Evolutionary conservation across 2,888 invertebrate genomes (phyloP).

Genomic region (Meghimatium bilineatum): DNA sequence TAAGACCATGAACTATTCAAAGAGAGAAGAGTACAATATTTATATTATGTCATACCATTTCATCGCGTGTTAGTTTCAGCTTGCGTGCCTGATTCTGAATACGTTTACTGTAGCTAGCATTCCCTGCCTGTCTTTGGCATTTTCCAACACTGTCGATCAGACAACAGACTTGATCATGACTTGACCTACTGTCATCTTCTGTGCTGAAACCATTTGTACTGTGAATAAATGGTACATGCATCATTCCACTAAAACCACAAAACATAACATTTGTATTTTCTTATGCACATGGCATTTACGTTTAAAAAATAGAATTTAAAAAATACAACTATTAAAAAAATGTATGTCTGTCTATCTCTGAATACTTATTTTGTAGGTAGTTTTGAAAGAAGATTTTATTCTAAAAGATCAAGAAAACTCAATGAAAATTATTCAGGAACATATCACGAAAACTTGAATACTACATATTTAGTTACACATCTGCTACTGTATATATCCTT

Average conservation of each 20-base stretch:
- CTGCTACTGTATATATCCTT: too few relatives aligned
- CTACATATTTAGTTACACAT: too few relatives aligned
- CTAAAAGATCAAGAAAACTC: too few relatives aligned
- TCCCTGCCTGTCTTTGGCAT: conserved; percentile 91
- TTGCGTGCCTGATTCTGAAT: conserved; percentile 95
- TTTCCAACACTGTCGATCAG: conserved; percentile 88
- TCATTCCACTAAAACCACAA: not conserved
- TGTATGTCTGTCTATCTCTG: not conserved
- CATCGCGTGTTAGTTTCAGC: conserved; percentile 91
- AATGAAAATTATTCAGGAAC: too few relatives aligned
- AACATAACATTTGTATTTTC: not conserved
- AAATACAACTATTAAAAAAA: not conserved
- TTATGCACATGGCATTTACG: not conserved
- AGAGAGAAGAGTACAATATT: not conserved
- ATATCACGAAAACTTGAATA: too few relatives aligned
- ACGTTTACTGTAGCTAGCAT: conserved; percentile 96
- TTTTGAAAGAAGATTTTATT: too few relatives aligned
- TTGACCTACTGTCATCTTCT: conserved; percentile 67
- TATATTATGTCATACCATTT: conserved; percentile 80
- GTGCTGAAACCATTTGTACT: conserved; percentile 68
- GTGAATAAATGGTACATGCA: not conserved
- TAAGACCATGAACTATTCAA: too few relatives aligned
- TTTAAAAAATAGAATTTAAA: not conserved
- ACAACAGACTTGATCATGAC: conserved; percentile 83
- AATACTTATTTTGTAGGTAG: not conserved